phyloP scores from a whole-genome alignment of 2,888 invertebrate species.

The Troides aeacus region DNA sequence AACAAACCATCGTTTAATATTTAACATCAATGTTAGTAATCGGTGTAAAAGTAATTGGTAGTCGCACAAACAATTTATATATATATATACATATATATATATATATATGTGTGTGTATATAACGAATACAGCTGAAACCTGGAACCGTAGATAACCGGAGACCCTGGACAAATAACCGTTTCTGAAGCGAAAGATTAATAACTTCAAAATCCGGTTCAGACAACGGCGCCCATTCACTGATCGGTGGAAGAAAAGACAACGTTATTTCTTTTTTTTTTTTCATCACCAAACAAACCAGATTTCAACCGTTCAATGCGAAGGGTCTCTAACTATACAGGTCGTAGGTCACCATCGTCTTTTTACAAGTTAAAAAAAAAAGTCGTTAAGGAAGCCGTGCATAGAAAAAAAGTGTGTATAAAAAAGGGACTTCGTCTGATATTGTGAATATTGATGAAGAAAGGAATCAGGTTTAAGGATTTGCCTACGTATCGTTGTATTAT shows the following conservation, averaged over 20 bases:
- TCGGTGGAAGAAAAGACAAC: constrained; percentile 53
- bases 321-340: constrained; percentile 59
- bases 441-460: constrained; percentile 80
- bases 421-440: constrained; percentile 77
- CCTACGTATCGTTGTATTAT: constrained; percentile 53
- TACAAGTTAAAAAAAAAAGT: constrained; percentile 68
- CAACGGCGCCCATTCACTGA: constrained; percentile 48
- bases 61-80: no score
- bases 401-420: constrained; percentile 59
- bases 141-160: background rate
- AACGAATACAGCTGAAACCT: no score
- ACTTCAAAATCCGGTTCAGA: constrained; percentile 58
- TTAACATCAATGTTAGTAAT: no score
- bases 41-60: no score
- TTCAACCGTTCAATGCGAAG: constrained; percentile 64
- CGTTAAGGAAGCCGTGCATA: constrained; percentile 64
- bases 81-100: no score
- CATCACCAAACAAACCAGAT: constrained; percentile 63
- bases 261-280: constrained; percentile 72
- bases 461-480: constrained; percentile 74
- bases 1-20: no score
- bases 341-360: constrained; percentile 73
- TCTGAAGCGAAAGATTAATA: constrained; percentile 33
- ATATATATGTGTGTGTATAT: no score
- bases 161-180: constrained; percentile 22